A percentile compares a stretch with the other conserved stretches of the same genome.
Evolutionary conservation across 30 jellyfish, hydroid and myxozoan species (phyloP).

Genomic region (Calvadosia cruxmelitensis): DNA sequence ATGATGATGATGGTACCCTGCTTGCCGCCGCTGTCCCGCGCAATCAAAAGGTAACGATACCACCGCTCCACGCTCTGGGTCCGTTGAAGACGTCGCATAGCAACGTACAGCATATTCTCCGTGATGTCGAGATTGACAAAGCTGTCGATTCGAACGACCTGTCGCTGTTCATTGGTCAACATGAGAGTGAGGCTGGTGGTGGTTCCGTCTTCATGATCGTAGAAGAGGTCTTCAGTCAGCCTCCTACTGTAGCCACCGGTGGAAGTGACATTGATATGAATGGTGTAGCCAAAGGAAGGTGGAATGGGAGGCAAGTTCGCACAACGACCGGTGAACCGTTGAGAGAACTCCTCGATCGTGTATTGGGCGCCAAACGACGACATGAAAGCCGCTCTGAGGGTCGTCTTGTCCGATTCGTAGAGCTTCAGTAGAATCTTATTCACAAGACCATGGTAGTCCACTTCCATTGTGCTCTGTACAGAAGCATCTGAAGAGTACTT

Average conservation of each 20-base stretch:
- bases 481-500: constrained; percentile 9
- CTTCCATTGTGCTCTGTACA: not conserved
- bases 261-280: constrained; percentile 10
- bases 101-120: constrained; percentile 2
- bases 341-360: not conserved
- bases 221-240: constrained; percentile 31
- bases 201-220: constrained; percentile 78
- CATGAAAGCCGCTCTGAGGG: constrained; percentile 5
- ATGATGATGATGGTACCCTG: constrained; percentile 10
- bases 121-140: constrained; percentile 37
- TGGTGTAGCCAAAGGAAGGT: constrained; percentile 1
- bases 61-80: constrained; percentile 3
- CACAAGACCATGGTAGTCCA: constrained; percentile 31
- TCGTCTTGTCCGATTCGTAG: constrained; percentile 1
- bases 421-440: constrained; percentile 15
- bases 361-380: constrained; percentile 1
- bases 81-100: constrained; percentile 29
- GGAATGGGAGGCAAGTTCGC: not conserved
- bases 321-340: not conserved
- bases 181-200: constrained; percentile 34
- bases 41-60: constrained; percentile 33
- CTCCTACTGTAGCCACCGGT: constrained; percentile 39
- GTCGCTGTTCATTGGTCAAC: constrained; percentile 5
- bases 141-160: constrained; percentile 26
- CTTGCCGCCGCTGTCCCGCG: constrained; percentile 46